Percentiles rank a stretch among this genome's conserved stretches.
Evolutionary conservation across 2,113 vertebrate species (phyloP).

Genomic region (Peucedramus taeniatus): DNA sequence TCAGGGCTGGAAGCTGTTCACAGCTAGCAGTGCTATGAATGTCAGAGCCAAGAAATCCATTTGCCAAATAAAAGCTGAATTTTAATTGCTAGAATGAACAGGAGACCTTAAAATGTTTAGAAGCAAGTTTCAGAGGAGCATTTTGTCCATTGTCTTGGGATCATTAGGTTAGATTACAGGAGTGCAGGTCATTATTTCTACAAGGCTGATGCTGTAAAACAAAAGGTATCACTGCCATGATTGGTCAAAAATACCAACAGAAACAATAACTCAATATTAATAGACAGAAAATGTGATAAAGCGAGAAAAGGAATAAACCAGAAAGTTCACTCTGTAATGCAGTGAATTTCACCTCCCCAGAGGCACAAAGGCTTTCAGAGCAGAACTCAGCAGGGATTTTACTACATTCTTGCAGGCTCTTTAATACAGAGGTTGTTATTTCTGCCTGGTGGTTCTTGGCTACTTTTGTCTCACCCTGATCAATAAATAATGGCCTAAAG

Average conservation of each 20-base stretch:
- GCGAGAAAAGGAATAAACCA: neutral
- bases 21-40: neutral
- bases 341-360: neutral
- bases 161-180: neutral
- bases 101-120: neutral
- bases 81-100: neutral
- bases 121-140: neutral
- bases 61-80: neutral
- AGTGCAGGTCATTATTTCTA: neutral
- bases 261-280: neutral
- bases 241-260: neutral
- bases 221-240: neutral
- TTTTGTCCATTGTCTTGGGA: neutral
- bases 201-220: neutral
- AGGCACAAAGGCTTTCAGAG: neutral
- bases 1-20: neutral
- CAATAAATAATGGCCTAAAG: neutral
- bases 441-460: neutral
- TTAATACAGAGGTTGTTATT: neutral
- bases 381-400: neutral
- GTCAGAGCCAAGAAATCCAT: neutral
- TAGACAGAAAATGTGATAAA: neutral
- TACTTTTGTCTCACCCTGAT: neutral
- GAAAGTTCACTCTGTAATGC: neutral
- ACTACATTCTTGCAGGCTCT: rapidly evolving